Conservation (phyloP, 1,140 invertebrate species). For the Argopecten irradians region DNA sequence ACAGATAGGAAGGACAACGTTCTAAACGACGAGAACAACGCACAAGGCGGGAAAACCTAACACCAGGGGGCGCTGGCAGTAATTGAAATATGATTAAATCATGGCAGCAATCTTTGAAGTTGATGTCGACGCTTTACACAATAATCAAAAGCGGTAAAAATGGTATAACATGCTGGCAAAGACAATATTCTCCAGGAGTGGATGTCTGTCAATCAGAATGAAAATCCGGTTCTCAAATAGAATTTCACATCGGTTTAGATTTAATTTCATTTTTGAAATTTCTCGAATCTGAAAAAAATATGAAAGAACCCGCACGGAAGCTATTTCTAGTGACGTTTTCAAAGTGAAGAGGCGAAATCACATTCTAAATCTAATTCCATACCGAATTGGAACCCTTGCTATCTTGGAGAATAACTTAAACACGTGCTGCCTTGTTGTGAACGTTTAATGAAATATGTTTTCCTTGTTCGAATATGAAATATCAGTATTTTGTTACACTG, state of each 20-base stretch:
- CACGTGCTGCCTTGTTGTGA: background rate
- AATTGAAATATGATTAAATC: slow-evolving; percentile 5
- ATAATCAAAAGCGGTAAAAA: background rate
- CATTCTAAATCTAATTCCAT: slow-evolving; percentile 10
- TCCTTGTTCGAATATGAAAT: background rate
- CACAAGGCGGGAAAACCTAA: background rate
- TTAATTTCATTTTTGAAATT: slow-evolving; percentile 1
- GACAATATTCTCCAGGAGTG: background rate
- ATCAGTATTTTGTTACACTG: no score
- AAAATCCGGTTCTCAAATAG: background rate
- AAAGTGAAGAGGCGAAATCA: slow-evolving; percentile 6
- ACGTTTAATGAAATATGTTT: background rate
- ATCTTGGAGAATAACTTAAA: background rate
- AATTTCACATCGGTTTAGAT: background rate
- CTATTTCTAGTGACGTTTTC: background rate
- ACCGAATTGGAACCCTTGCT: slow-evolving; percentile 14
- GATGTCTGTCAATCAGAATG: background rate
- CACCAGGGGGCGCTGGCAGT: background rate
- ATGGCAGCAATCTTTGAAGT: background rate
- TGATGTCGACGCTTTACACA: background rate
- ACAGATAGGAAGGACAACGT: background rate
- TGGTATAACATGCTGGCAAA: background rate
- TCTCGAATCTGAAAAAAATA: background rate
- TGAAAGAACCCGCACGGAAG: background rate
- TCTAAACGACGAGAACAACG: background rate